Percentiles rank a stretch among this genome's conserved stretches.
These are phyloP conservation scores for Diprion similis DNA, from an alignment of 1,140 invertebrate genomes.

Conservation along the genomic window DNA sequence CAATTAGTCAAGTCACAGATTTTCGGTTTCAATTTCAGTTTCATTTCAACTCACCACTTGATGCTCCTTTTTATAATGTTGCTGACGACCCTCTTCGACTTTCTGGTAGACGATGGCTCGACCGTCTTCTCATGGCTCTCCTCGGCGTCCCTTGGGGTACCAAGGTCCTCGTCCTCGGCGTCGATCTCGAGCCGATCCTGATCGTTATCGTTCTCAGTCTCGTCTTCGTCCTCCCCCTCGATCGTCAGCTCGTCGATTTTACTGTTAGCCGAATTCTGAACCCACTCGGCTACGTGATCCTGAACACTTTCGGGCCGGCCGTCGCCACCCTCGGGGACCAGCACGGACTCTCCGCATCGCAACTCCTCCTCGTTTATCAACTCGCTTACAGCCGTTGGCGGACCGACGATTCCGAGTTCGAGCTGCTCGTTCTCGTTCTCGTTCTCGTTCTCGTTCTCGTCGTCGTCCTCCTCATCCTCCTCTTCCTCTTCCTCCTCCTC, in stretches of 20 bases:
- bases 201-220: not conserved
- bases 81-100: constrained; percentile 47
- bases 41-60: constrained; percentile 49
- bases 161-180: constrained; percentile 24
- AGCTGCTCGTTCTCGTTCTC: constrained; percentile 8
- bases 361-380: constrained; percentile 46
- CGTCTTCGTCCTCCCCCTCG: constrained; percentile 9
- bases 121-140: not conserved
- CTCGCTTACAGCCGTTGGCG: constrained; percentile 42
- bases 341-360: constrained; percentile 35
- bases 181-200: constrained; percentile 14
- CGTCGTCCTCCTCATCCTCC: constrained; percentile 19
- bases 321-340: constrained; percentile 29
- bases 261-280: constrained; percentile 38
- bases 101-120: constrained; percentile 16
- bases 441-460: not conserved
- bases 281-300: constrained; percentile 49
- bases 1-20: too few relatives aligned
- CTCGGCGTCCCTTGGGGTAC: not conserved
- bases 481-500: constrained; percentile 26
- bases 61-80: constrained; percentile 56
- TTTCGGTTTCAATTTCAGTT: too few relatives aligned
- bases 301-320: constrained; percentile 28
- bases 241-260: constrained; percentile 27
- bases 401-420: constrained; percentile 44